phyloP scores from a whole-genome alignment of 2,888 invertebrate species.

The Drosophila borealis region DNA sequence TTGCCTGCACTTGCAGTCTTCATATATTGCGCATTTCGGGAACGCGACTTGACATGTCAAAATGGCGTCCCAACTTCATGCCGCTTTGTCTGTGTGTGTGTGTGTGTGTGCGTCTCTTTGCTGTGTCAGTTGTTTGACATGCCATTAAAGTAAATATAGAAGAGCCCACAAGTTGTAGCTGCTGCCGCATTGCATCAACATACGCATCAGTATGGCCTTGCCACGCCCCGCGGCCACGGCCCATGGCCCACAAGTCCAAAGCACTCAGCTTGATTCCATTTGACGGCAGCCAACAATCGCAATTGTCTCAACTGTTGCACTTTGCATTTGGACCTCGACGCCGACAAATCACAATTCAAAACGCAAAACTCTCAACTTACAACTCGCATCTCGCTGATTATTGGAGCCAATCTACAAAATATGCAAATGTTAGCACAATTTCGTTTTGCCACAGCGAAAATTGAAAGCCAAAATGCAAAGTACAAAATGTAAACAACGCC shows the following conservation, averaged over 20 bases:
- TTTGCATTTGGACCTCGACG: constrained; percentile 1
- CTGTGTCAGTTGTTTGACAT: constrained; percentile 14
- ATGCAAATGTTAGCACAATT: constrained; percentile 50
- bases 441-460: constrained; percentile 24
- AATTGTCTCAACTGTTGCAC: constrained; percentile 45
- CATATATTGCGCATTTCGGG: constrained; percentile 32
- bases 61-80: neutral
- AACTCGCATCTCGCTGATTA: constrained; percentile 31
- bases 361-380: constrained; percentile 4
- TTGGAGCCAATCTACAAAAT: constrained; percentile 39
- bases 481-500: constrained; percentile 22
- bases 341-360: neutral
- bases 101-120: neutral
- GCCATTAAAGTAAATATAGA: constrained; percentile 41
- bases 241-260: constrained; percentile 1
- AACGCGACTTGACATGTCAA: neutral
- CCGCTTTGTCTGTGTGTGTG: constrained; percentile 3
- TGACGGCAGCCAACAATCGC: constrained; percentile 34
- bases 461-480: constrained; percentile 11
- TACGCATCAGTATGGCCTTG: constrained; percentile 6
- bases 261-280: constrained; percentile 45
- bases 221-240: neutral
- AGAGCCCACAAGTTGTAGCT: constrained; percentile 24
- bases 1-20: constrained; percentile 27
- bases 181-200: constrained; percentile 7